Percentiles rank a stretch among this genome's conserved stretches.
Evolutionary conservation across 1,140 invertebrate genomes (phyloP).

Genomic region (Plectrocnemia conspersa): DNA sequence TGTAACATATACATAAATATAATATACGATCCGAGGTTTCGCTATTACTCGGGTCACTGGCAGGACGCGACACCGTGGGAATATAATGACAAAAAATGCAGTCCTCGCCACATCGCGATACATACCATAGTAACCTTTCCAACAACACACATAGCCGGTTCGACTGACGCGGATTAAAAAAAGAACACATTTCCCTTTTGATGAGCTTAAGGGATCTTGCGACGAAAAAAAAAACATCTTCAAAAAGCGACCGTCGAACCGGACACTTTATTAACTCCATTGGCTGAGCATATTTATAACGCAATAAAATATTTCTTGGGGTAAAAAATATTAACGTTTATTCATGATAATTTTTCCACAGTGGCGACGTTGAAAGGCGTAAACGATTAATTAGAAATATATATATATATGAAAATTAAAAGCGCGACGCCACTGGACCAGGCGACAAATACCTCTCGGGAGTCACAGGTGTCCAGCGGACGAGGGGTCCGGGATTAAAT

Average conservation of each 20-base stretch:
- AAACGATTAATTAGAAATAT: too few species aligned
- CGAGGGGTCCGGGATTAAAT: constrained; percentile 27
- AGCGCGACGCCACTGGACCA: constrained; percentile 13
- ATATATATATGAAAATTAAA: background rate
- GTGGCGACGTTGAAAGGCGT: too few species aligned
- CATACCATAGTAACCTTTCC: background rate
- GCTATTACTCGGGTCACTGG: constrained; percentile 1
- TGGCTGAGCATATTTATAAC: too few species aligned
- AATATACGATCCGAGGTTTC: background rate
- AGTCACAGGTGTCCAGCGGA: constrained; percentile 32
- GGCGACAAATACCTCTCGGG: constrained; percentile 21
- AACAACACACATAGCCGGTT: background rate
- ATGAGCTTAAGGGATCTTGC: constrained; percentile 28
- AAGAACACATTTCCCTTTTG: constrained; percentile 33
- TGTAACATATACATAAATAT: background rate
- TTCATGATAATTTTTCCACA: too few species aligned
- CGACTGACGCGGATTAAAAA: constrained; percentile 26
- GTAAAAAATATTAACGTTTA: too few species aligned
- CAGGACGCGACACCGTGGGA: constrained; percentile 29
- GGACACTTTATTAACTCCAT: constrained; percentile 28
- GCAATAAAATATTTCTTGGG: too few species aligned
- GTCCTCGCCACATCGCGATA: constrained; percentile 10
- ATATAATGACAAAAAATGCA: constrained; percentile 36
- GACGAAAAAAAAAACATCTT: constrained; percentile 1
- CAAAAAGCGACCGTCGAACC: constrained; percentile 11